A percentile compares a stretch with the other conserved stretches of the same genome.
Conservation (phyloP, 1,140 invertebrate genomes). For the Cydia strobilella region DNA sequence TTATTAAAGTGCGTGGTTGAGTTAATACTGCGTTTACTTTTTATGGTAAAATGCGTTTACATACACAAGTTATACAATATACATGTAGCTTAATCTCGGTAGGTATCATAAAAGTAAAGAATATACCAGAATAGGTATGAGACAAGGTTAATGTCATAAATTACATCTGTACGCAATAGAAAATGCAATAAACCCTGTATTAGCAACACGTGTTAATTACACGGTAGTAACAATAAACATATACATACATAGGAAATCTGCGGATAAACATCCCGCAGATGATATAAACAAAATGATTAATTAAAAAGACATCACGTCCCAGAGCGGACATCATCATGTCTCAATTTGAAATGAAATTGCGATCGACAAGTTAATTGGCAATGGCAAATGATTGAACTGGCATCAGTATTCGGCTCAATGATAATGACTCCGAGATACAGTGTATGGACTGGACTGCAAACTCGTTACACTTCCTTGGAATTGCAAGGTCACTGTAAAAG, state of each 20-base stretch:
- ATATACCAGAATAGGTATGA: no score
- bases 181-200: background rate
- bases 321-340: background rate
- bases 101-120: no score
- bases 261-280: constrained; percentile 43
- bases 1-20: background rate
- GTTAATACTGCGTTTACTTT: no score
- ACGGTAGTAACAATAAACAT: constrained; percentile 33
- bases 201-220: background rate
- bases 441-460: background rate
- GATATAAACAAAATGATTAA: constrained; percentile 30
- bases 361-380: constrained; percentile 24
- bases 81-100: no score
- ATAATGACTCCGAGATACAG: background rate
- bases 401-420: background rate
- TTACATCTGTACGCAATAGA: background rate
- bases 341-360: constrained; percentile 14
- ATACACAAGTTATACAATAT: no score
- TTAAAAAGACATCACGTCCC: constrained; percentile 2
- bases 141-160: background rate
- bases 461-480: constrained; percentile 28
- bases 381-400: constrained; percentile 11
- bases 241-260: constrained; percentile 38
- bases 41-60: no score
- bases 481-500: constrained; percentile 29